Evolutionary conservation across 1,140 invertebrate species (phyloP).

Genomic region (Zaprionus gabonicus): DNA sequence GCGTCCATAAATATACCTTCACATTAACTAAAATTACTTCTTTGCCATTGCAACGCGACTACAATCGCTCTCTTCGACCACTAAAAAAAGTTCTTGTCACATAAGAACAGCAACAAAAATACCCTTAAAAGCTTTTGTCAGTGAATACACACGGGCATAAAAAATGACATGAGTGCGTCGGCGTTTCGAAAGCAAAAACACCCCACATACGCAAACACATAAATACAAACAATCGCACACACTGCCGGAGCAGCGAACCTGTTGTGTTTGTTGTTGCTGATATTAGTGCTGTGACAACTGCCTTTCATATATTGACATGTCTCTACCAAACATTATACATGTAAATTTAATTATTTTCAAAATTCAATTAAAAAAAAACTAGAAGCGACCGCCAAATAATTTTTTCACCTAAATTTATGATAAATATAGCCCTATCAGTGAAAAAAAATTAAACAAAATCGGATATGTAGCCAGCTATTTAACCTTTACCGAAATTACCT

Average conservation of each 20-base stretch:
- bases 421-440: too few relatives aligned
- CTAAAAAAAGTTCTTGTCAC: not conserved
- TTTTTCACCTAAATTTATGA: too few relatives aligned
- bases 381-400: too few relatives aligned
- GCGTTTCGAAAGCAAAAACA: not conserved
- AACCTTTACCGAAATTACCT: too few relatives aligned
- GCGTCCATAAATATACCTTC: not conserved
- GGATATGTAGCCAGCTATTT: too few relatives aligned
- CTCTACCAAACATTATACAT: not conserved
- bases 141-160: constrained; percentile 21
- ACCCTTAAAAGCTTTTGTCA: constrained; percentile 25
- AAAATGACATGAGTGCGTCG: constrained; percentile 14
- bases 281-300: not conserved
- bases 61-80: not conserved
- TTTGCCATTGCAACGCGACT: not conserved
- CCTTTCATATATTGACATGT: not conserved
- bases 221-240: not conserved
- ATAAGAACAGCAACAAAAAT: not conserved
- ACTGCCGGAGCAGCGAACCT: not conserved
- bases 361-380: too few relatives aligned
- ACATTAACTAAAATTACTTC: constrained; percentile 15
- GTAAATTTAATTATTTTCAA: too few relatives aligned
- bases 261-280: constrained; percentile 2
- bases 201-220: not conserved
- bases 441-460: too few relatives aligned